phyloP scores from a whole-genome alignment of 2,888 invertebrate species.

The Eilema sororculum region DNA sequence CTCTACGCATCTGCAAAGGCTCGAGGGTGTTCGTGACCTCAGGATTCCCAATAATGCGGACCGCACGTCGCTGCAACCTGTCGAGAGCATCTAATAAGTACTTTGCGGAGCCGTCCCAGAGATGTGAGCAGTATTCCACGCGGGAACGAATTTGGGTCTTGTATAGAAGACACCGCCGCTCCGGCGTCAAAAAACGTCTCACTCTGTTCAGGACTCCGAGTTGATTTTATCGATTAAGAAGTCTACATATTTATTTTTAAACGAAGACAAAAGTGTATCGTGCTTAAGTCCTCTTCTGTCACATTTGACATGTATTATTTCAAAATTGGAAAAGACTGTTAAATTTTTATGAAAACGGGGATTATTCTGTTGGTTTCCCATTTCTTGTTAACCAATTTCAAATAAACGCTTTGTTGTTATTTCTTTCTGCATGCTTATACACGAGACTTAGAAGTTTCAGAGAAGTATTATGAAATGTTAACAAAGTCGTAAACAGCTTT shows the following conservation, averaged over 20 bases:
- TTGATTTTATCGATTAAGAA: no score
- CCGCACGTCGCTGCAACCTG: no score
- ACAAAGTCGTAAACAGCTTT: slow-evolving; percentile 27
- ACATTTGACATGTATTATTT: background rate
- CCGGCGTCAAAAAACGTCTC: no score
- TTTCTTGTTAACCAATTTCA: background rate
- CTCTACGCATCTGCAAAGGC: no score
- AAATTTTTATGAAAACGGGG: background rate
- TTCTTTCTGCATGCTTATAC: slow-evolving; percentile 15
- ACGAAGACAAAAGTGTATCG: background rate
- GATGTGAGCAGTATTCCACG: no score
- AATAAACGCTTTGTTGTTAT: slow-evolving; percentile 11
- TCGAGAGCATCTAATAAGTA: no score
- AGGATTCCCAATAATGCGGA: no score
- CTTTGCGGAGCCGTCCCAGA: no score
- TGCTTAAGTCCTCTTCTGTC: background rate
- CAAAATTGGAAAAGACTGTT: background rate
- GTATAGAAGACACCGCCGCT: no score
- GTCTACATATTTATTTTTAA: background rate
- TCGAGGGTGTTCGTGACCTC: no score
- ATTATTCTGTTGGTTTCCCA: background rate
- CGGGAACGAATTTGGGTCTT: no score
- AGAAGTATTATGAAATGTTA: slow-evolving; percentile 25
- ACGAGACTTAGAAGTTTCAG: slow-evolving; percentile 16
- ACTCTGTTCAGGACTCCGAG: no score